Conservation (phyloP, 35 echinoderm and acorn worm genomes). For the Lytechinus pictus region DNA sequence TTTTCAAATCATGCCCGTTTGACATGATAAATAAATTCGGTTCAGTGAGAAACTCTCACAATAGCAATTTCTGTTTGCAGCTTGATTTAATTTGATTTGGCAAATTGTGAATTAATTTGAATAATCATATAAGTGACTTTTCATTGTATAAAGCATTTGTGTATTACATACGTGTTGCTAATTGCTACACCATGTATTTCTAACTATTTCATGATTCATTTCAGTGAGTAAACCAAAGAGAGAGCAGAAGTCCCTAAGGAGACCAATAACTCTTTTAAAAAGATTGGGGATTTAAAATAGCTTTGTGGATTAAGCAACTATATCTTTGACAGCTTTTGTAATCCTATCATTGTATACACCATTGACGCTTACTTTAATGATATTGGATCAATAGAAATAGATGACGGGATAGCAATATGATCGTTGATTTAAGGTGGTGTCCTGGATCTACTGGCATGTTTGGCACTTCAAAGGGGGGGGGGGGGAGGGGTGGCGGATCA, state of each 20-base stretch:
- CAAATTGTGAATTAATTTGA: too few species aligned
- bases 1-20: too few species aligned
- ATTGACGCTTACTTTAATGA: background rate
- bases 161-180: background rate
- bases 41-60: too few species aligned
- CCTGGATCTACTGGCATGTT: too few species aligned
- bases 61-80: too few species aligned
- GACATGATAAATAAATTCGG: too few species aligned
- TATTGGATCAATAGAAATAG: background rate
- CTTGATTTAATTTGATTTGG: too few species aligned
- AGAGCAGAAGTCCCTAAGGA: background rate
- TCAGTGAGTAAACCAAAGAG: background rate
- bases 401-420: too few species aligned
- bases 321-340: background rate
- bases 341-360: background rate
- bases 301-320: background rate
- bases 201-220: background rate
- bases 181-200: background rate
- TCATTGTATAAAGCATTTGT: background rate
- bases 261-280: background rate
- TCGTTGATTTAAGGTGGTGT: too few species aligned
- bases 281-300: background rate
- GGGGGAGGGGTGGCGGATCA: too few species aligned
- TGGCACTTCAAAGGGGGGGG: too few species aligned
- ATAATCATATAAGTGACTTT: too few species aligned